A percentile compares a stretch with the other conserved stretches of the same genome.
Conservation (phyloP, 2,113 vertebrate species). For the Callithrix jacchus region DNA sequence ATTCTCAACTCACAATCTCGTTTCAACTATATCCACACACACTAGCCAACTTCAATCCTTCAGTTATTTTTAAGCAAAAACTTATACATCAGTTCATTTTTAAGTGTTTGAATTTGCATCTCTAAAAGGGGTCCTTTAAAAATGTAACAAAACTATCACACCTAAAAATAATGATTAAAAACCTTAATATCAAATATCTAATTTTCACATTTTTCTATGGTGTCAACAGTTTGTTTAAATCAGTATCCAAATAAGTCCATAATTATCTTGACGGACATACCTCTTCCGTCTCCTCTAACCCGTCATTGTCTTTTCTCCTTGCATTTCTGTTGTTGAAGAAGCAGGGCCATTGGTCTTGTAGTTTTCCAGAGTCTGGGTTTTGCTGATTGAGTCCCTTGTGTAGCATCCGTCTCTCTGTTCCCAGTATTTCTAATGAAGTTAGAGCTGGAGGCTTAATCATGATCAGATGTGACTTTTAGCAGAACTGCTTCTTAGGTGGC, state of each 20-base stretch:
- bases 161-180: conserved; percentile 21
- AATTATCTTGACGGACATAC: background rate
- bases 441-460: background rate
- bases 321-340: background rate
- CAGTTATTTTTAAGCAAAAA: conserved; percentile 2
- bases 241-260: background rate
- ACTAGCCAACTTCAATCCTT: background rate
- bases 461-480: background rate
- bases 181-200: background rate
- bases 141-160: background rate
- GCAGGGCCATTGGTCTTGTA: background rate
- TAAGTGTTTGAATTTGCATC: conserved; percentile 27
- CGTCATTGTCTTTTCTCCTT: background rate
- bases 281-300: background rate
- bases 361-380: background rate
- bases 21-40: background rate
- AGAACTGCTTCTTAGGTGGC: background rate
- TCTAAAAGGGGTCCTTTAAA: conserved; percentile 9
- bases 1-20: background rate
- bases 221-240: background rate
- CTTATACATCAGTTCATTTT: background rate
- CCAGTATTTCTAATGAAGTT: background rate
- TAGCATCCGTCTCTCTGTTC: background rate
- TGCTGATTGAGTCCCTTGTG: background rate
- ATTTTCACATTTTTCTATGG: background rate